Evolutionary conservation across 2,797 vertebrate genomes (phyloP).

Genomic region (Anguilla obscura): DNA sequence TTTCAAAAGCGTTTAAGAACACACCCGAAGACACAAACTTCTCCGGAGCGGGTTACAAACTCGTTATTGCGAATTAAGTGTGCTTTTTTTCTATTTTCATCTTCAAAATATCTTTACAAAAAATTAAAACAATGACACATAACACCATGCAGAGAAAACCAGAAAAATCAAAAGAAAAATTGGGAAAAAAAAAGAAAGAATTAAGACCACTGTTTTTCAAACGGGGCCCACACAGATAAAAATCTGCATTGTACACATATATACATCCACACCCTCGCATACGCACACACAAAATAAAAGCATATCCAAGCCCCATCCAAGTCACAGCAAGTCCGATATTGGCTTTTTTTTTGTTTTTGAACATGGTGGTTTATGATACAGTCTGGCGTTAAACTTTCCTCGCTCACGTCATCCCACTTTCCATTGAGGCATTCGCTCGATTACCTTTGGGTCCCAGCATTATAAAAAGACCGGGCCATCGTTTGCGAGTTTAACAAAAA

Average conservation of each 20-base stretch:
- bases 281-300: constrained; percentile 58
- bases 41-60: constrained; percentile 69
- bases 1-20: constrained; percentile 48
- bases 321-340: constrained; percentile 61
- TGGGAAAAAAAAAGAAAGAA: constrained; percentile 46
- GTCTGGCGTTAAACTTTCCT: constrained; percentile 30
- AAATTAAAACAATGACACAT: constrained; percentile 57
- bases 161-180: constrained; percentile 49
- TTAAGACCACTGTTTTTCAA: constrained; percentile 57
- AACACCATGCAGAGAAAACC: constrained; percentile 71
- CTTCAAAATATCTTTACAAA: constrained; percentile 59
- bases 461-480: background rate
- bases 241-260: constrained; percentile 52
- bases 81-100: constrained; percentile 71
- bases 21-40: constrained; percentile 54
- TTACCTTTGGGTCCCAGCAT: constrained; percentile 2
- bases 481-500: background rate
- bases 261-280: constrained; percentile 68
- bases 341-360: constrained; percentile 48
- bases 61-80: constrained; percentile 85
- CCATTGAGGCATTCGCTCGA: background rate
- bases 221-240: constrained; percentile 52
- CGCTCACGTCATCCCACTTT: background rate
- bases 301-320: constrained; percentile 55
- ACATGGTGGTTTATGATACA: constrained; percentile 42